A percentile compares a stretch with the other conserved stretches of the same genome.
Evolutionary conservation across 2,888 invertebrate genomes (phyloP).

Genomic region (Mongoloraphidia duomilia): DNA sequence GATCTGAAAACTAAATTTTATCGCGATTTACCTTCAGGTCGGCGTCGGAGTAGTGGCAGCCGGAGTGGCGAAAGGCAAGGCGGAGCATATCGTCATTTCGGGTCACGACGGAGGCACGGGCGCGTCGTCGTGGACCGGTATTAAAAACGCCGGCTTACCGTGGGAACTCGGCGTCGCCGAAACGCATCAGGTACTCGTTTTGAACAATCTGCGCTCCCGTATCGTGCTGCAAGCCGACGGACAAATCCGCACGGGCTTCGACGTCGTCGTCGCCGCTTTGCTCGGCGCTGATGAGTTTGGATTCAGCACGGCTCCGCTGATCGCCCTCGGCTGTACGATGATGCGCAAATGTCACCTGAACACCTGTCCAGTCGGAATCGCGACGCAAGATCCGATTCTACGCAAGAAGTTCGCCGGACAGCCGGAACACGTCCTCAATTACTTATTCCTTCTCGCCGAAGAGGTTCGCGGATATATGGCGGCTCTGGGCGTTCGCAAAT

Average conservation of each 20-base stretch:
- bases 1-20: not conserved
- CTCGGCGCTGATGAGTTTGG: constrained; percentile 98
- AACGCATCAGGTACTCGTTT: constrained; percentile 90
- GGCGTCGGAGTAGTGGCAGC: constrained; percentile 99
- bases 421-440: constrained; percentile 95
- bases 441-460: constrained; percentile 93
- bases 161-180: constrained; percentile 98
- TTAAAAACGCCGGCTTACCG: constrained; percentile 93
- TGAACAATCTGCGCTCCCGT: constrained; percentile 85
- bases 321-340: constrained; percentile 98
- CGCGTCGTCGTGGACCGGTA: constrained; percentile 98
- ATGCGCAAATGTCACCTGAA: constrained; percentile 99
- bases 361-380: constrained; percentile 98
- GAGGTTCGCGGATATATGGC: constrained; percentile 91
- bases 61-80: constrained; percentile 97
- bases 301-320: constrained; percentile 94
- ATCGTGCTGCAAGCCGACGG: constrained; percentile 95
- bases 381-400: constrained; percentile 92
- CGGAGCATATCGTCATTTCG: constrained; percentile 95
- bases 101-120: constrained; percentile 99
- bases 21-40: constrained; percentile 32
- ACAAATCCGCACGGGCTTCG: constrained; percentile 88
- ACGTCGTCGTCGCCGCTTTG: constrained; percentile 88
- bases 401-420: constrained; percentile 94
- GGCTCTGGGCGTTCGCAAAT: constrained; percentile 69